A percentile compares a stretch with the other conserved stretches of the same genome.
These are phyloP conservation scores for Paramormyrops kingsleyae DNA, from an alignment of 2,113 vertebrate genomes.

Conservation along the genomic window DNA sequence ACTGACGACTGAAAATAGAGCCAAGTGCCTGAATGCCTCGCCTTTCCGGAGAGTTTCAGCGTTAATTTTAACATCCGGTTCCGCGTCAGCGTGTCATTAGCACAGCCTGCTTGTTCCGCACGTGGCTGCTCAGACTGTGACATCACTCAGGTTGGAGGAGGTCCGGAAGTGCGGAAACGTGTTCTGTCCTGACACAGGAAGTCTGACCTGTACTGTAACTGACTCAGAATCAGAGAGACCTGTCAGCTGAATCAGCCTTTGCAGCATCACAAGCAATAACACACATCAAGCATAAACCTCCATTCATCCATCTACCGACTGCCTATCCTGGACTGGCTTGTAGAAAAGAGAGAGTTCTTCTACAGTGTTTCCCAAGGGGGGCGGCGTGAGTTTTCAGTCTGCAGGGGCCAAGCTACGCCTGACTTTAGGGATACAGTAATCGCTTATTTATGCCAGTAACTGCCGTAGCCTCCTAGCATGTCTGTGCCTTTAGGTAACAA, in stretches of 20 bases:
- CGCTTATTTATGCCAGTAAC: neutral
- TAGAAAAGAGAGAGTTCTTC: neutral
- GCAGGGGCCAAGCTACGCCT: neutral
- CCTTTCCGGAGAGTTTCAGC: neutral
- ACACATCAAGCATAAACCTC: neutral
- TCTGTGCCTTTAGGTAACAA: neutral
- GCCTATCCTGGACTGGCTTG: neutral
- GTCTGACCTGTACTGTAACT: neutral
- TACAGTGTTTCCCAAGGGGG: neutral
- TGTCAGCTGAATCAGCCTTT: neutral
- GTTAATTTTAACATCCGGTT: neutral
- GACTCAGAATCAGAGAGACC: neutral
- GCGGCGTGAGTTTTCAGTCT: neutral
- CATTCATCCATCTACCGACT: neutral
- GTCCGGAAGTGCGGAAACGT: neutral
- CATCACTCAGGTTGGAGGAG: neutral
- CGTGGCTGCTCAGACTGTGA: neutral
- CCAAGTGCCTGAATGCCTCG: neutral
- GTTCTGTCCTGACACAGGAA: neutral
- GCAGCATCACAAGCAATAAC: constrained; percentile 16
- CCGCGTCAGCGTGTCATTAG: neutral
- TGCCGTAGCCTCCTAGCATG: neutral
- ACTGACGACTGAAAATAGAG: neutral
- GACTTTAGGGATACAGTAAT: neutral
- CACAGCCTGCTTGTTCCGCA: neutral